Base-by-base conservation (phyloP, 1,140 invertebrate genomes). In the Philopotamus ludificatus region DNA sequence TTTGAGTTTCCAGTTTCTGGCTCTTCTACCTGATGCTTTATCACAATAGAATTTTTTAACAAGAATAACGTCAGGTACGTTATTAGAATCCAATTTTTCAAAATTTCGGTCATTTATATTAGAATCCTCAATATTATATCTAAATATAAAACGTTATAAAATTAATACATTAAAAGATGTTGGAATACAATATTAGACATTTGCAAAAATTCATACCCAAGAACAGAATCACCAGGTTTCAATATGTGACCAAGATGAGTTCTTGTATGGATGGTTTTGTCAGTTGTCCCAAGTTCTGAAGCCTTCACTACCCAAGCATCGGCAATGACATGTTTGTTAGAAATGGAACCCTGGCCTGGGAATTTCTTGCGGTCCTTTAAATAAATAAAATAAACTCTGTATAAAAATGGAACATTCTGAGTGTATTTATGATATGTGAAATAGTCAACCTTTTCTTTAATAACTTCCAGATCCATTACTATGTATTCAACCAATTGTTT, bases 161-260 rank as follows among this genome's bases (percentile, higher is more conserved):
- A 7, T 28, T 20, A 51, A n/a, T 63, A 42, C 22, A 2, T 12
- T 28, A 28, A 58, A 28, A 12, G 7, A 21, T 28, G 18, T 4
- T 44, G 3, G 9, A 12, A 15, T 8, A 47, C n/a, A 9, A 47
- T 18, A 9, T 18, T 7, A 9, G 8, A 47, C 7, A 47, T 10
- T 53, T 53, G 15, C 34, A 55, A 58, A 51, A 16, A 42, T 39
- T 67, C 34, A 64, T 84, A 93, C 86, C 95, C 96, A 55, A 98
- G 75, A 49, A 91, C 97, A 10, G 89, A 88, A 80, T 99, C 98
- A 23, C 97, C 97, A 65, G 91, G 87, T 74, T 94, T 92, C 10
- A 99, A 81, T 51, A 99, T 73, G 78, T 98, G 92, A 0, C 97
- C 98, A 39, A 99, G 79, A 83, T 99, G 97, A 25, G 95, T 96